Evolutionary conservation across 2,797 vertebrate genomes (phyloP), one percentile per base, ranked within the genome.

Genomic region (Acipenser transmontanus): DNA sequence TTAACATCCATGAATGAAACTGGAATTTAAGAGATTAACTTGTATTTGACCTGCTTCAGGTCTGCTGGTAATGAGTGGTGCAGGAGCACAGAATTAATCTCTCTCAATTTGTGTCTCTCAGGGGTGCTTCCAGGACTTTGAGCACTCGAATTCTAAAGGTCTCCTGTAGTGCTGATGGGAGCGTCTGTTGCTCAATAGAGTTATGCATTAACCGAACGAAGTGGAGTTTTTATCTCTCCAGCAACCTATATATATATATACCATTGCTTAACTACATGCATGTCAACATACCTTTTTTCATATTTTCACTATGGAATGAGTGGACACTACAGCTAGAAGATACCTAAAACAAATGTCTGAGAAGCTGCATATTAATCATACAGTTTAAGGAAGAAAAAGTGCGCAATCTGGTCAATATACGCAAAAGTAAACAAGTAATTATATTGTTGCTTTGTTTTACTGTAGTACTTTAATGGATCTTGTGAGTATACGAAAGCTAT

Each of bases 1-100:
- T 85, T 84, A 81, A 84, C 77, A 79, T 84, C 79, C 70, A 2
- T 82, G 83, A 82, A 84, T 83, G 79, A 73, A 85, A 85, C 82
- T 87, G 85, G 85, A 89, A 88, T 88, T 88, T 81, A 86, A 82
- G 85, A 91, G 88, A 92, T 91, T 92, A 92, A 88, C 87, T 89
- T 89, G 84, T 76, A 77, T 91, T 89, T 91, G 88, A 91, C 90
- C 88, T 88, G 87, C 82, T 88, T 87, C 77, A 80, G 85, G 80
- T 88, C 78, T 85, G 70, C 81, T 89, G 79, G 85, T 91, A 91
- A 91, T 88, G 88, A 89, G 83, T 81, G 86, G 86, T 88, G 79
- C 82, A 83, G 83, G 83, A 81, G 78, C 85, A 88, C 78, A 85
- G 88, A 90, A 90, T 90, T 89, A 91, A 89, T 92, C 87, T 88